These are phyloP conservation scores for Lasiurus cinereus DNA, from an alignment of 2,113 vertebrate species.

Conservation along the genomic window DNA sequence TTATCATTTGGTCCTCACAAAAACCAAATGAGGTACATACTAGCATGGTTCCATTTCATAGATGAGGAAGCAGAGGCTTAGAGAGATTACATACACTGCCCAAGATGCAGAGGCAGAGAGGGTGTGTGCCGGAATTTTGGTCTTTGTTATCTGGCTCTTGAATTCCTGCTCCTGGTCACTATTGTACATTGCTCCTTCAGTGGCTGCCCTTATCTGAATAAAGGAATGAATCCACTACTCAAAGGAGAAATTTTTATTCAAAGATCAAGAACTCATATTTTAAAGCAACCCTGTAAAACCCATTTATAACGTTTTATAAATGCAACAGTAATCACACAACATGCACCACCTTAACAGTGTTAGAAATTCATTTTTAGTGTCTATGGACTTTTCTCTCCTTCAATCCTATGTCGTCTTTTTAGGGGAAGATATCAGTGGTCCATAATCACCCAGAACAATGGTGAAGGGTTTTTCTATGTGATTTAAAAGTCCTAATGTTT, in stretches of 20 bases:
- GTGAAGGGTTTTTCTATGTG: neutral
- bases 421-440: neutral
- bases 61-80: neutral
- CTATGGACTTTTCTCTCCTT: neutral
- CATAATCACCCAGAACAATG: neutral
- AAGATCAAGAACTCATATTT: neutral
- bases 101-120: neutral
- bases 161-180: neutral
- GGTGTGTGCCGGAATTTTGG: neutral
- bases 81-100: neutral
- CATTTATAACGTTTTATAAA: neutral
- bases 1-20: neutral
- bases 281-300: neutral
- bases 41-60: neutral
- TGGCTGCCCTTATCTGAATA: neutral
- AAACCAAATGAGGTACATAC: neutral
- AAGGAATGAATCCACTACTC: neutral
- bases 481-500: neutral
- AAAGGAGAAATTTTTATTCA: neutral
- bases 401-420: neutral
- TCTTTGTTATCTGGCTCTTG: neutral
- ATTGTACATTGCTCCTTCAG: neutral
- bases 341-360: rapidly evolving
- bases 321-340: neutral
- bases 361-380: neutral